Evolutionary conservation across 2,888 invertebrate species (phyloP).

Genomic region (Athalia rosae): DNA sequence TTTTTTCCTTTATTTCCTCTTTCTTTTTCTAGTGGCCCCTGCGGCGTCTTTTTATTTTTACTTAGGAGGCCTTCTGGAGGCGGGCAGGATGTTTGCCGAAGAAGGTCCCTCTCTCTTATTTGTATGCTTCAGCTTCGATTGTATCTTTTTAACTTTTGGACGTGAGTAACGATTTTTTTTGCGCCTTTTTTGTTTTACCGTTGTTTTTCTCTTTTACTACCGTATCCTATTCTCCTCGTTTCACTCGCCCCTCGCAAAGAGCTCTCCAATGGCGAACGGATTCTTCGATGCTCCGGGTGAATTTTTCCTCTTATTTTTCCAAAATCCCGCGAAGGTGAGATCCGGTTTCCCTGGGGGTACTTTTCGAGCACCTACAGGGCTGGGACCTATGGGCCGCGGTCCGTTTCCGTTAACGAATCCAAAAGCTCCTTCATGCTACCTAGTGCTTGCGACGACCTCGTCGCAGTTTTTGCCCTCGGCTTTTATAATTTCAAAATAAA

Average conservation of each 20-base stretch:
- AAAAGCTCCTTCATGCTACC: slow-evolving; percentile 38
- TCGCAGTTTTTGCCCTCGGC: background rate
- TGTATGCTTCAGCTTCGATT: slow-evolving; percentile 1
- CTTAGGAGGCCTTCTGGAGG: background rate
- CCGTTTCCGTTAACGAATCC: slow-evolving; percentile 5
- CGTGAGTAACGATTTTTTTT: background rate
- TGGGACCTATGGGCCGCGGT: slow-evolving; percentile 13
- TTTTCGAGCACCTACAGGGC: background rate
- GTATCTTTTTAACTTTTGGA: background rate
- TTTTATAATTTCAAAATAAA: background rate
- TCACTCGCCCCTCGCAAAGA: too few relatives aligned
- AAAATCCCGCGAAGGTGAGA: background rate
- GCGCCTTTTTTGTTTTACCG: background rate
- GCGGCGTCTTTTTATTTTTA: slow-evolving; percentile 7
- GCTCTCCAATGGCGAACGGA: too few relatives aligned
- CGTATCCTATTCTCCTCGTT: background rate
- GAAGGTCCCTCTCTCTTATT: slow-evolving; percentile 1
- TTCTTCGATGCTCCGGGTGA: too few relatives aligned
- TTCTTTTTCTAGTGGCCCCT: slow-evolving; percentile 13
- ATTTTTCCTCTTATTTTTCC: background rate
- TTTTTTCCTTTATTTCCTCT: background rate
- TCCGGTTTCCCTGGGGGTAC: too few relatives aligned
- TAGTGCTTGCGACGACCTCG: background rate
- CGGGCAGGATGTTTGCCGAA: slow-evolving; percentile 5
- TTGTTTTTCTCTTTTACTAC: background rate